phyloP scores from a whole-genome alignment of 1,140 invertebrate species.

The Drosophila sproati region DNA sequence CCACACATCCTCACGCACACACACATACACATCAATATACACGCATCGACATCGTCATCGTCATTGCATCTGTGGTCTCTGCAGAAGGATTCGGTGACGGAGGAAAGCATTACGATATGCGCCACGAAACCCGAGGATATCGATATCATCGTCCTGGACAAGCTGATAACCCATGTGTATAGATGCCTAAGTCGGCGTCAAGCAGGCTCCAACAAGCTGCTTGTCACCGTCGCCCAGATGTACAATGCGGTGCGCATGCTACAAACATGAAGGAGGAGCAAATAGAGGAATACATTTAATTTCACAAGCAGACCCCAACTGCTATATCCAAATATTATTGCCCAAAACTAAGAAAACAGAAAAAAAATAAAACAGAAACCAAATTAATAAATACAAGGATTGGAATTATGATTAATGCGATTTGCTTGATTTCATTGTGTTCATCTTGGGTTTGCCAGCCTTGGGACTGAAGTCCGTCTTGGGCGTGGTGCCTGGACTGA shows the following conservation, averaged over 20 bases:
- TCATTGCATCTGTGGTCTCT: background rate
- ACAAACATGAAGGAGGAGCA: slow-evolving; percentile 49
- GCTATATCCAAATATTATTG: slow-evolving; percentile 17
- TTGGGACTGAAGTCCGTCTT: background rate
- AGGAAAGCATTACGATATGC: slow-evolving; percentile 58
- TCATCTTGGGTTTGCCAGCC: background rate
- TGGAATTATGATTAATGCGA: background rate
- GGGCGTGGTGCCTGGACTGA: background rate
- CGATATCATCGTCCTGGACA: slow-evolving; percentile 59
- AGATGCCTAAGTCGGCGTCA: slow-evolving; percentile 56
- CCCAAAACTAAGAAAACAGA: background rate
- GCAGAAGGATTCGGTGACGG: slow-evolving; percentile 58
- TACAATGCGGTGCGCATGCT: slow-evolving; percentile 77
- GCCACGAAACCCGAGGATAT: slow-evolving; percentile 73
- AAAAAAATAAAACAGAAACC: background rate
- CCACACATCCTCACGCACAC: background rate
- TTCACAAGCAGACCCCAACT: slow-evolving; percentile 7
- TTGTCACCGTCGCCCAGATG: slow-evolving; percentile 76
- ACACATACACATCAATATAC: background rate
- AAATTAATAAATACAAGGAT: slow-evolving; percentile 3
- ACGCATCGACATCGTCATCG: too few species aligned
- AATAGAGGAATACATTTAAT: slow-evolving; percentile 26
- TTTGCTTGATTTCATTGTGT: background rate
- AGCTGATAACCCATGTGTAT: slow-evolving; percentile 63
- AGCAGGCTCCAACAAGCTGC: slow-evolving; percentile 53